Conservation (phyloP, 2,797 vertebrate species). For the Apogon hyalosoma region DNA sequence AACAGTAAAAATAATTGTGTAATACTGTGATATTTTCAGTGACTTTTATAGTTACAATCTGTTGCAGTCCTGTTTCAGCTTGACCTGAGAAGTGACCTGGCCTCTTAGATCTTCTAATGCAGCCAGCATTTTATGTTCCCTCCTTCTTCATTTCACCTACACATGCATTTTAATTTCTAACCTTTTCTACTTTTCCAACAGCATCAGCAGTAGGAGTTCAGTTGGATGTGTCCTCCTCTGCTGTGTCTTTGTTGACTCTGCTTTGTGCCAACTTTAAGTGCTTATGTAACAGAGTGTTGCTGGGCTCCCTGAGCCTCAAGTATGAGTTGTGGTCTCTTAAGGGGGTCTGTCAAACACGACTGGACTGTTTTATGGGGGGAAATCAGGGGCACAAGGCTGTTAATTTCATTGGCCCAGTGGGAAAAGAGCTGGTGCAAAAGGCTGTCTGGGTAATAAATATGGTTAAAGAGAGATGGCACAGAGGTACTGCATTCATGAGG, state of each 20-base stretch:
- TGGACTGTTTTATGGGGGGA: conserved; percentile 46
- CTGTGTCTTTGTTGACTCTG: conserved; percentile 20
- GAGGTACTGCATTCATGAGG: conserved; percentile 1
- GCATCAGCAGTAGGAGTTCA: conserved; percentile 14
- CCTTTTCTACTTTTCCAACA: conserved; percentile 13
- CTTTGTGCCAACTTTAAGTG: conserved; percentile 31
- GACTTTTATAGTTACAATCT: no score
- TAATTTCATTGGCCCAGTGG: conserved; percentile 40
- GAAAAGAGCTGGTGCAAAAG: conserved; percentile 13
- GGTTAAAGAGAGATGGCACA: conserved; percentile 8
- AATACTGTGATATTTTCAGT: no score
- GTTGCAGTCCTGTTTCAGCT: no score
- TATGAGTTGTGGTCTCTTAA: conserved; percentile 25
- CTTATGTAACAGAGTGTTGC: conserved; percentile 35
- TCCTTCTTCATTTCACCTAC: background rate
- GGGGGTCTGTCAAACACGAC: conserved; percentile 20
- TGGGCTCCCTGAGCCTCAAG: conserved; percentile 38
- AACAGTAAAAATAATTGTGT: no score
- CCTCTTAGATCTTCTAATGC: no score
- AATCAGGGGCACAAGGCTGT: conserved; percentile 38
- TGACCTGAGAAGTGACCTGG: no score
- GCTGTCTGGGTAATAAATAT: conserved; percentile 32
- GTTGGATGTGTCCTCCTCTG: conserved; percentile 9
- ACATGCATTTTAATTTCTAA: conserved; percentile 12
- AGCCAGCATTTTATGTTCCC: conserved; percentile 2